Conservation (phyloP, 2,797 vertebrate species). For the Clangula hyemalis region DNA sequence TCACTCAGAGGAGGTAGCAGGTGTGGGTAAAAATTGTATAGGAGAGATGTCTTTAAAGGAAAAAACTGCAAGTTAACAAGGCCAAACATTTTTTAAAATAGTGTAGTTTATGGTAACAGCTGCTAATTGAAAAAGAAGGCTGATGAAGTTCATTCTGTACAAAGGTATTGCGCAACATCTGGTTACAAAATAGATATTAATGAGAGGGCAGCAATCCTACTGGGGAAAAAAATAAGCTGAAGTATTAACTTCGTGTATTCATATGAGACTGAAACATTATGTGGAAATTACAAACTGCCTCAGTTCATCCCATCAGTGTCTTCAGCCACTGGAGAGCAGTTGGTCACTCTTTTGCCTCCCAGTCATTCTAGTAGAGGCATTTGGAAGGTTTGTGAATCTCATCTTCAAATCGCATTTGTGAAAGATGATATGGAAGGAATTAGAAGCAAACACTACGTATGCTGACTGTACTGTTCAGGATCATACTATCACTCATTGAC, state of each 20-base stretch:
- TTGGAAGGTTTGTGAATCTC: not conserved
- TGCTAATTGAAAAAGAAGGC: not conserved
- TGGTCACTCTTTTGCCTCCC: not conserved
- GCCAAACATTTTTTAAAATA: not conserved
- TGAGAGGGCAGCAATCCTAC: not conserved
- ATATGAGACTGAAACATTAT: not conserved
- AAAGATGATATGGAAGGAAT: not conserved
- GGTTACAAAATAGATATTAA: not conserved
- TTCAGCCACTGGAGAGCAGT: not conserved
- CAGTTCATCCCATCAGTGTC: not conserved
- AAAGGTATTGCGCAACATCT: not conserved
- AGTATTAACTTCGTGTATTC: not conserved
- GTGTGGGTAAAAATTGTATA: not conserved
- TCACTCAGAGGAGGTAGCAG: not conserved
- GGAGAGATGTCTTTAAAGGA: not conserved
- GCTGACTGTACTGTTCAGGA: not conserved
- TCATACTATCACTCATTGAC: not conserved
- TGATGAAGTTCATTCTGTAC: not conserved
- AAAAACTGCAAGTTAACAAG: not conserved
- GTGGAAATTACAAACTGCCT: not conserved
- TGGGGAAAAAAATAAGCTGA: not conserved
- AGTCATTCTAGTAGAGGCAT: not conserved
- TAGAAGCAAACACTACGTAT: not conserved
- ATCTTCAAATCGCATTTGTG: not conserved
- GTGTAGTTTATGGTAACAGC: not conserved